Evolutionary conservation across 2,888 invertebrate species (phyloP).

Genomic region (Microchrysa polita): DNA sequence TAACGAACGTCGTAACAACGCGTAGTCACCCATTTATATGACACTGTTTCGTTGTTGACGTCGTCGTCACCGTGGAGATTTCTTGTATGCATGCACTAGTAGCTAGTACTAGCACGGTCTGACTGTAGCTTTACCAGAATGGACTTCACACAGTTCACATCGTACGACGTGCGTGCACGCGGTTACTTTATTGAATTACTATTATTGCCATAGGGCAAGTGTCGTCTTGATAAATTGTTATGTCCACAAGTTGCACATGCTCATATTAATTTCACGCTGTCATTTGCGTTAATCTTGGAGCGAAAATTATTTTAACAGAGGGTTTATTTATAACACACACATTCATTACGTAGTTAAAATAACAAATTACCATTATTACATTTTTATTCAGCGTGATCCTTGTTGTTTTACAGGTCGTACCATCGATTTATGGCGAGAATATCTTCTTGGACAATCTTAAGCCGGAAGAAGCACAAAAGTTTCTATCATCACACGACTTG

Average conservation of each 20-base stretch:
- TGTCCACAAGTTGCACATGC: not conserved
- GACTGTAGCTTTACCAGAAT: too few species aligned
- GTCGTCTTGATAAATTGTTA: not conserved
- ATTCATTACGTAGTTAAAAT: not conserved
- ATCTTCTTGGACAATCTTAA: conserved; percentile 67
- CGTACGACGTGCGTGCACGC: too few species aligned
- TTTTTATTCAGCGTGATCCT: not conserved
- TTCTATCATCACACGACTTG: conserved; percentile 62
- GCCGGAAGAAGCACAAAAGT: conserved; percentile 66
- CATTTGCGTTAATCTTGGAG: not conserved
- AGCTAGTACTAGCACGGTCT: too few species aligned
- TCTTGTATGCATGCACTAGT: too few species aligned
- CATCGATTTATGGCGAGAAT: conserved; percentile 62
- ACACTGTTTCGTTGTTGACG: too few species aligned
- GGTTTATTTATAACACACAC: not conserved
- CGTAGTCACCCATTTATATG: too few species aligned
- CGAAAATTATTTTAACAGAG: not conserved
- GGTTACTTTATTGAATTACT: too few species aligned
- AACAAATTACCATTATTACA: conserved; percentile 20
- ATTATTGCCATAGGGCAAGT: not conserved
- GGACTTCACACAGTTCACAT: too few species aligned
- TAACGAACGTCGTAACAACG: too few species aligned
- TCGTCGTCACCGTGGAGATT: too few species aligned
- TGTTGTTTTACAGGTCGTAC: conserved; percentile 52
- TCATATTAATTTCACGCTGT: not conserved